Evolutionary conservation across 2,888 invertebrate genomes (phyloP), one percentile per base, ranked within the genome.

Genomic region (Xylota segnis): DNA sequence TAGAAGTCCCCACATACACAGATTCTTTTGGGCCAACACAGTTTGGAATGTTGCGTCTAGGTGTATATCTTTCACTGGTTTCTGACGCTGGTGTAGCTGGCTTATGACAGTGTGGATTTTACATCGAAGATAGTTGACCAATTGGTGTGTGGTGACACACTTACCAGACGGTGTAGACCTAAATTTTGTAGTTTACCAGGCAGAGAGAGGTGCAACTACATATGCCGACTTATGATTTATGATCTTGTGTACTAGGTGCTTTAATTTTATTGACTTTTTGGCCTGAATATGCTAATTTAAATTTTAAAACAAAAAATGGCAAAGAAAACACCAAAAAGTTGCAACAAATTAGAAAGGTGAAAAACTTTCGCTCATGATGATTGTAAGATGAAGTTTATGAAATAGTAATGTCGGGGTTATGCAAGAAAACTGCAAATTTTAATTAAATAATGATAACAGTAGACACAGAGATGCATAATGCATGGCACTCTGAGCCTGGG

Each of bases 81-180:
- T 47, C 63, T 63, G 40, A 23, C 23, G 34, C 5, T 2, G 50
- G 68, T 78, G 43, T 66, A 65, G 77, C 77, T 72, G 34, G 77
- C 72, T 83, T 78, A 78, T 83, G 83, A 70, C 61, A 74, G 43
- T 74, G 18, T 37, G 74, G 74, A 83, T 78, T 83, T 83, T 50
- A 68, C 61, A 68, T 63, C 61, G 54, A 68, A 83, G 78, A 83
- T 78, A 83, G 74, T 47, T 78, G 47, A 47, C 63, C 77, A 72
- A 70, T 78, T 76, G 54, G 58, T 54, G 27, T 32, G 23, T 58
- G 56, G 56, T 83, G 83, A 83, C 83, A 77, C 72, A 83, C 72
- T 83, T 83, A 72, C 59, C 45, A 29, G 29, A 59, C 34, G 43
- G 37, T 61, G 32, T 18, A 68, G 75, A 74, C 79, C 72, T 50